Conservation (phyloP, 2,797 vertebrate genomes). For the Hyperoplus immaculatus region DNA sequence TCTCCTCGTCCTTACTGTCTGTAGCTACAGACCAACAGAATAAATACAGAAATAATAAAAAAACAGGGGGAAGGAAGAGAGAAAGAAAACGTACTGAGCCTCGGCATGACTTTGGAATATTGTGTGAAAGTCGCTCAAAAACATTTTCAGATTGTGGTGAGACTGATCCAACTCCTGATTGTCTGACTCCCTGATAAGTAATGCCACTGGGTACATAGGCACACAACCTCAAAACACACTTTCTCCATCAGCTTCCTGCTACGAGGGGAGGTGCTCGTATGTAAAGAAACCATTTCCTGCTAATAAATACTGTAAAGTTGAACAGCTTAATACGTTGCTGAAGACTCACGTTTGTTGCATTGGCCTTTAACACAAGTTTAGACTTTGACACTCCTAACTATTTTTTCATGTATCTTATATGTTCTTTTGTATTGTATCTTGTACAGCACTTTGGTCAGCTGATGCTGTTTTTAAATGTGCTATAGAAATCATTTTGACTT, state of each 20-base stretch:
- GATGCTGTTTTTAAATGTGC: too few species aligned
- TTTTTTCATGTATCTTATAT: too few species aligned
- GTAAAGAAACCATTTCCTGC: not conserved
- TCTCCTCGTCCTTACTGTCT: constrained; percentile 97
- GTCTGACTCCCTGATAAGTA: not conserved
- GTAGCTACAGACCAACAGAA: constrained; percentile 86
- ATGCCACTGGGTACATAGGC: not conserved
- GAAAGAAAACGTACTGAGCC: constrained; percentile 36
- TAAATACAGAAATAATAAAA: constrained; percentile 53
- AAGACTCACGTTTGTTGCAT: too few species aligned
- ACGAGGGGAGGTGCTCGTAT: too few species aligned
- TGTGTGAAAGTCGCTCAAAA: not conserved
- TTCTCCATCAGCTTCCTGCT: not conserved
- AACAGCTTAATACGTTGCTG: not conserved
- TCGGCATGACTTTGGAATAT: not conserved
- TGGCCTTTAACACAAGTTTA: too few species aligned
- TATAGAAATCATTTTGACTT: too few species aligned
- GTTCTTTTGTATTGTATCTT: too few species aligned
- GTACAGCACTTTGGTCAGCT: too few species aligned
- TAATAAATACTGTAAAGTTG: not conserved
- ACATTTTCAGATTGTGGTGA: not conserved
- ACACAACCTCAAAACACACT: not conserved
- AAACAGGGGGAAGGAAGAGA: constrained; percentile 37
- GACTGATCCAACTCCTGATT: not conserved
- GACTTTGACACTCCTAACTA: too few species aligned